Conservation (phyloP, 2,113 vertebrate species). For the Platycercus adscitus region DNA sequence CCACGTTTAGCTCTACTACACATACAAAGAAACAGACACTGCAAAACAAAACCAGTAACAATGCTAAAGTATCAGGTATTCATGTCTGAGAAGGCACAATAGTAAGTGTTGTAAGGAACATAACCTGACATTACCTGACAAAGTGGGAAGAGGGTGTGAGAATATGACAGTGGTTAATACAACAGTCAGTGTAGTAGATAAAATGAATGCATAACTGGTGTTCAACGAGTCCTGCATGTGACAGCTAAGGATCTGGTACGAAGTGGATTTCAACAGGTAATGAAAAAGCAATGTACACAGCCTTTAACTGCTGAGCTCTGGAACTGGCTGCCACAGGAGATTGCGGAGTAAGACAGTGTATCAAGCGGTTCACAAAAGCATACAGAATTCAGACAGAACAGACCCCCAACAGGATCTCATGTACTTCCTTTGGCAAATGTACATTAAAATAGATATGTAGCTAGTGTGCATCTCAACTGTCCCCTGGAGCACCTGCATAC, state of each 20-base stretch:
- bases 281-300: neutral
- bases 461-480: neutral
- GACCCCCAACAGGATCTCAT: neutral
- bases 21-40: neutral
- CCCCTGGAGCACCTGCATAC: neutral
- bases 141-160: neutral
- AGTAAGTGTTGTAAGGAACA: neutral
- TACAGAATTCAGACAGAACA: neutral
- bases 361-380: neutral
- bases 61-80: neutral
- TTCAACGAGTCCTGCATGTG: neutral
- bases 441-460: neutral
- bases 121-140: neutral
- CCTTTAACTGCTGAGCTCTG: neutral
- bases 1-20: neutral
- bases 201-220: neutral
- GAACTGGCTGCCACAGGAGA: neutral
- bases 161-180: neutral
- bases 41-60: neutral
- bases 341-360: neutral
- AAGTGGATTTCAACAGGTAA: neutral
- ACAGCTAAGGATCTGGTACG: neutral
- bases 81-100: neutral
- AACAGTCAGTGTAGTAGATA: neutral
- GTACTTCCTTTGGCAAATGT: neutral